These are phyloP conservation scores for Charadrius vociferus DNA, from an alignment of 2,113 vertebrate species.

Conservation along the genomic window DNA sequence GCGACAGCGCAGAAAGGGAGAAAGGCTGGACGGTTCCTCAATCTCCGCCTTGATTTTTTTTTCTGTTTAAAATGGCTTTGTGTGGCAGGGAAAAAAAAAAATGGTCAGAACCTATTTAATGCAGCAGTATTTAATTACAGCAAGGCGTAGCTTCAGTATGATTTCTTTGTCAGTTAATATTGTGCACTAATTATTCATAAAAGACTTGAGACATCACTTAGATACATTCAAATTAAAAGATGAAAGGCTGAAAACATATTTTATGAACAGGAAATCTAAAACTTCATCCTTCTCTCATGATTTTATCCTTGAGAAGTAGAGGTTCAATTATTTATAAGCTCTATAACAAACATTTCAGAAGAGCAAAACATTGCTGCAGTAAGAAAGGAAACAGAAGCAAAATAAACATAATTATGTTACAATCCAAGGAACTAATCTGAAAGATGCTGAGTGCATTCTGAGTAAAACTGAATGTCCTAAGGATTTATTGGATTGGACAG, in stretches of 20 bases:
- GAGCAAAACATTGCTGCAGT: not conserved
- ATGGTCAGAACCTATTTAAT: not conserved
- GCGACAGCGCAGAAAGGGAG: accelerated
- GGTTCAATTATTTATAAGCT: not conserved
- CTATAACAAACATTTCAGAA: not conserved
- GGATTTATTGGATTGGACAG: not conserved
- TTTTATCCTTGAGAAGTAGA: slow-evolving; percentile 7
- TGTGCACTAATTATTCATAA: slow-evolving; percentile 37
- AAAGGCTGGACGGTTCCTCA: not conserved
- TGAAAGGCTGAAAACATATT: not conserved
- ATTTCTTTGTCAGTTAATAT: slow-evolving; percentile 27
- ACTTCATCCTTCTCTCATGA: not conserved
- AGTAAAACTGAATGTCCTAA: not conserved
- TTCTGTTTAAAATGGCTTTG: not conserved
- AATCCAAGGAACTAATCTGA: not conserved
- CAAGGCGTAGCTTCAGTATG: not conserved
- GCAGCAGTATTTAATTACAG: slow-evolving; percentile 1
- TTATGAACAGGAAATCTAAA: not conserved
- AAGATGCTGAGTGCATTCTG: not conserved
- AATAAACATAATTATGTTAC: not conserved
- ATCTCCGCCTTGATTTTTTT: not conserved
- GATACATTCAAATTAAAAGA: slow-evolving; percentile 3
- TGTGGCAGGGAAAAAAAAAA: accelerated
- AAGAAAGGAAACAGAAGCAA: not conserved
- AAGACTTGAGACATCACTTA: not conserved